These are phyloP conservation scores for Ramazzottius varieornatus DNA, from an alignment of 2,888 invertebrate species.

Conservation along the genomic window DNA sequence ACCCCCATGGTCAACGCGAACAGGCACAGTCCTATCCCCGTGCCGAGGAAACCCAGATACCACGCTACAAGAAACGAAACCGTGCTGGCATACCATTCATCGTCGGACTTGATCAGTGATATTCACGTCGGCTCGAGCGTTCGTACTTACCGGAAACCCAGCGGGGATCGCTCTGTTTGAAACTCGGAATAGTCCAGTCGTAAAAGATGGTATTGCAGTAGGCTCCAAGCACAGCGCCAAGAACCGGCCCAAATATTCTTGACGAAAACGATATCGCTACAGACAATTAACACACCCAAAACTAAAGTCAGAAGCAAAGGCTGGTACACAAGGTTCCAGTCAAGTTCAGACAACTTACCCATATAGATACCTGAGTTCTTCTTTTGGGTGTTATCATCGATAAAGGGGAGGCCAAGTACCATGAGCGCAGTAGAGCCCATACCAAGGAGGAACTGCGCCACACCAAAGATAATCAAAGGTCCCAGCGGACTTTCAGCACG, in stretches of 20 bases:
- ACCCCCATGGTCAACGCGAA: background rate
- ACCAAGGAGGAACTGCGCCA: background rate
- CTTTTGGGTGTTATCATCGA: background rate
- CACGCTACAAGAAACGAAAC: background rate
- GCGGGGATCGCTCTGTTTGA: background rate
- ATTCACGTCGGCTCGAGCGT: no score
- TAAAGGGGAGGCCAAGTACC: background rate
- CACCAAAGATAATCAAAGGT: background rate
- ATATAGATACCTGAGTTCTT: background rate
- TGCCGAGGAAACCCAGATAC: background rate
- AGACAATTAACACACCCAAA: background rate
- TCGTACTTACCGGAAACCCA: background rate
- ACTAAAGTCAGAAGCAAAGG: no score
- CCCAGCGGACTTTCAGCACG: background rate
- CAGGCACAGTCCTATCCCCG: background rate
- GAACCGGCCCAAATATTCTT: background rate
- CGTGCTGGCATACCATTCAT: no score
- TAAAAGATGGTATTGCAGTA: background rate
- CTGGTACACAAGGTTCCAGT: no score
- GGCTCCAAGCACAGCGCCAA: background rate
- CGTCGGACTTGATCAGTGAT: no score
- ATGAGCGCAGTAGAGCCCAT: background rate
- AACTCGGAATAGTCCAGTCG: background rate
- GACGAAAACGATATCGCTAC: background rate
- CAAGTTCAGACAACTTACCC: background rate